These are phyloP conservation scores for Rallus crepitans DNA, from an alignment of 2,797 vertebrate genomes.

Conservation along the genomic window DNA sequence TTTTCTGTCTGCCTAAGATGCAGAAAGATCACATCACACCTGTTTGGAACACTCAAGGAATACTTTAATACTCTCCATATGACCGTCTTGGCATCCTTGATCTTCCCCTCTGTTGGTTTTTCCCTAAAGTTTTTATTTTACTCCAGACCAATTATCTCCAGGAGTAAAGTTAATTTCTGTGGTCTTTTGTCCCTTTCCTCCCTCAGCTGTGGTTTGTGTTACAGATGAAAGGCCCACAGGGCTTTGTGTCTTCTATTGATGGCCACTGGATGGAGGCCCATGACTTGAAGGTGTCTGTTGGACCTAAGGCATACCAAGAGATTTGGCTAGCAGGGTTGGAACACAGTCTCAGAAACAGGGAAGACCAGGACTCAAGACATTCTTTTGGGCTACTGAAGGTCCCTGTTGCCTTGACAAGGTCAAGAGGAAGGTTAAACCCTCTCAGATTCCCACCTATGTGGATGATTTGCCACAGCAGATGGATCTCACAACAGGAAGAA, in stretches of 20 bases:
- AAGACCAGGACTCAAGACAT: background rate
- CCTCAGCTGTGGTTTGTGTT: background rate
- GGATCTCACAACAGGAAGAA: background rate
- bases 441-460: background rate
- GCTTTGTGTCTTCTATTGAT: background rate
- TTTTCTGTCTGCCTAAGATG: background rate
- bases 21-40: background rate
- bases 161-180: background rate
- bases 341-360: background rate
- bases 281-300: background rate
- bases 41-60: background rate
- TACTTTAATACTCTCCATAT: background rate
- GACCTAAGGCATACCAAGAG: background rate
- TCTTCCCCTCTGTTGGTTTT: background rate
- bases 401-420: background rate
- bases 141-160: background rate
- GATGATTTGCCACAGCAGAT: background rate
- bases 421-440: background rate
- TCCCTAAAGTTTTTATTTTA: background rate
- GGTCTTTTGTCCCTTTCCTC: background rate
- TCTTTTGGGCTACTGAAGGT: background rate
- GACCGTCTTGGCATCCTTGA: background rate
- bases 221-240: fast-evolving
- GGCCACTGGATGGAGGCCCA: background rate
- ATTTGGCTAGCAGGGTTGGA: background rate